Conservation (phyloP, 2,888 invertebrate species). For the Stenodera caucasica region DNA sequence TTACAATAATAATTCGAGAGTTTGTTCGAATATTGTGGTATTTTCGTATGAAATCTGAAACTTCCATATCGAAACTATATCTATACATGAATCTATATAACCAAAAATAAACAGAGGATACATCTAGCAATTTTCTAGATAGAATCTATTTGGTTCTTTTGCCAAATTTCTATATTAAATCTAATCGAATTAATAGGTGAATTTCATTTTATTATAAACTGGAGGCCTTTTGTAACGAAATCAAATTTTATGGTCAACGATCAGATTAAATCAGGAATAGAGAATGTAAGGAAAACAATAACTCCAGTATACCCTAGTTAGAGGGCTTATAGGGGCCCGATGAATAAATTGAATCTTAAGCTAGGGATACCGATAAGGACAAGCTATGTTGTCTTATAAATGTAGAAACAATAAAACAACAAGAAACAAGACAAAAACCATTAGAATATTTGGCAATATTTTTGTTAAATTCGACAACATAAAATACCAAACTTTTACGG, state of each 20-base stretch:
- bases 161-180: neutral
- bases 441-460: neutral
- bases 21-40: neutral
- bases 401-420: neutral
- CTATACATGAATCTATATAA: constrained; percentile 1
- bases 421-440: neutral
- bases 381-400: constrained; percentile 35
- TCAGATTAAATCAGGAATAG: constrained; percentile 41
- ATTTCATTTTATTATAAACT: constrained; percentile 23
- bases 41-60: neutral
- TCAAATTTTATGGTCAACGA: constrained; percentile 44
- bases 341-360: constrained; percentile 49
- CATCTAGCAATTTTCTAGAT: constrained; percentile 1
- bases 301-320: constrained; percentile 25
- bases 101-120: neutral
- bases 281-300: constrained; percentile 32
- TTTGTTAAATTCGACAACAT: too few species aligned
- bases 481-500: too few species aligned
- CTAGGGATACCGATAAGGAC: constrained; percentile 40
- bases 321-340: constrained; percentile 31
- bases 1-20: neutral
- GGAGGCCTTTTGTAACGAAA: constrained; percentile 33
- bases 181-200: neutral
- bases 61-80: neutral
- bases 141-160: neutral